Evolutionary conservation across 1,140 invertebrate genomes (phyloP).

Genomic region (Dreissena polymorpha): DNA sequence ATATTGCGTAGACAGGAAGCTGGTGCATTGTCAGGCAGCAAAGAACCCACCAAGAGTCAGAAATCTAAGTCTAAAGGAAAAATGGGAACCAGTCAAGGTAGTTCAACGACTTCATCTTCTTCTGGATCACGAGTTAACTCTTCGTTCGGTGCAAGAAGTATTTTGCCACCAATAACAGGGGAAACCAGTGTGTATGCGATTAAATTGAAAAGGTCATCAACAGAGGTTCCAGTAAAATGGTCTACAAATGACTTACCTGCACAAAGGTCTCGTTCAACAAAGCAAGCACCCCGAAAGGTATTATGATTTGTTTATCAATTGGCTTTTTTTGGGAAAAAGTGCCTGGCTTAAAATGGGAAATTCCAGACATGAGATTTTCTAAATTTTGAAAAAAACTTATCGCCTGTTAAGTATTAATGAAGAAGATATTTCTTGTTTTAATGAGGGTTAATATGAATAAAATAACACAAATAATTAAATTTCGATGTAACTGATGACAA

Average conservation of each 20-base stretch:
- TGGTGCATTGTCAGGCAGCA: background rate
- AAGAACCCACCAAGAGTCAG: conserved; percentile 3
- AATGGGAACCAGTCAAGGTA: conserved; percentile 3
- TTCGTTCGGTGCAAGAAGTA: conserved; percentile 33
- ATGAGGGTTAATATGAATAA: too few species aligned
- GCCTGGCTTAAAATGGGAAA: too few species aligned
- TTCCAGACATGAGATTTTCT: too few species aligned
- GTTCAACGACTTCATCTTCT: background rate
- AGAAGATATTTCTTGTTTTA: too few species aligned
- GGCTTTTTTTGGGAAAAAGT: too few species aligned
- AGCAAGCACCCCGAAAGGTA: conserved; percentile 29
- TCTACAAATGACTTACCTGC: background rate
- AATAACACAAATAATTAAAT: too few species aligned
- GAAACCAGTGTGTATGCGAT: conserved; percentile 46
- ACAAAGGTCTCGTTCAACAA: conserved; percentile 34
- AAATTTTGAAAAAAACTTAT: too few species aligned
- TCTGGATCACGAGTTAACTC: conserved; percentile 18
- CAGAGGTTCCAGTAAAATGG: conserved; percentile 15
- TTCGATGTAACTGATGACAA: too few species aligned
- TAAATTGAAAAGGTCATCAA: conserved; percentile 36
- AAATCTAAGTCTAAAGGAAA: conserved; percentile 33
- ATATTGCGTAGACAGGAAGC: conserved; percentile 63
- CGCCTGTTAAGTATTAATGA: too few species aligned
- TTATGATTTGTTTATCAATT: conserved; percentile 2
- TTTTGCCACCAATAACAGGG: conserved; percentile 41